Conservation (phyloP, 2,888 invertebrate species). For the Therioaphis trifolii region DNA sequence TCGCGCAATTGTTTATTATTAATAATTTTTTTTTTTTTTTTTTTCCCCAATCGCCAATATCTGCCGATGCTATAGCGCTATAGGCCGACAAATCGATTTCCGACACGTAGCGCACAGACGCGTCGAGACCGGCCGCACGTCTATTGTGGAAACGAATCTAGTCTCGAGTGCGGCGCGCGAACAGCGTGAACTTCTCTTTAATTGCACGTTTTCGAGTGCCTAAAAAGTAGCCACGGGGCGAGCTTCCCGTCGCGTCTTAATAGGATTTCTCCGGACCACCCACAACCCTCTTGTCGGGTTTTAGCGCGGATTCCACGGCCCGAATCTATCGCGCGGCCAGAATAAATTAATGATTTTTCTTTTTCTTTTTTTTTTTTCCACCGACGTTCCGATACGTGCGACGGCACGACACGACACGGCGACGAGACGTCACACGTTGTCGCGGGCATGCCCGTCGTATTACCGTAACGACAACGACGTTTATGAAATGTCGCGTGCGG, state of each 20-base stretch:
- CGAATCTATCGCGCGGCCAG: slow-evolving; percentile 24
- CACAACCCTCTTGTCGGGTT: slow-evolving; percentile 20
- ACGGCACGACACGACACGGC: too few relatives aligned
- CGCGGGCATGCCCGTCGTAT: too few relatives aligned
- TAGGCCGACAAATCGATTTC: background rate
- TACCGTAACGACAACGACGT: background rate
- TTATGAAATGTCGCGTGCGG: background rate
- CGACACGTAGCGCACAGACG: background rate
- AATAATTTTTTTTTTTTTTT: too few relatives aligned
- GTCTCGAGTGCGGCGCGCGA: slow-evolving; percentile 11
- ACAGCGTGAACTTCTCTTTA: slow-evolving; percentile 45
- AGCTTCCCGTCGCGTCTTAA: slow-evolving; percentile 29
- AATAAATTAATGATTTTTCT: slow-evolving; percentile 34
- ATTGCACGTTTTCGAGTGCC: slow-evolving; percentile 25
- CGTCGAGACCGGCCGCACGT: background rate
- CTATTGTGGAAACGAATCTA: slow-evolving; percentile 2
- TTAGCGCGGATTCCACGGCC: slow-evolving; percentile 7
- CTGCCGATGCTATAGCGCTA: background rate
- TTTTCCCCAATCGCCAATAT: background rate
- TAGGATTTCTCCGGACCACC: slow-evolving; percentile 31
- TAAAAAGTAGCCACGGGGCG: slow-evolving; percentile 8
- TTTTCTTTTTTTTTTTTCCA: background rate
- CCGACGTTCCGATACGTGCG: too few relatives aligned
- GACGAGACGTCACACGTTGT: too few relatives aligned
- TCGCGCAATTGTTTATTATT: too few relatives aligned